phyloP scores from a whole-genome alignment of 2,113 vertebrate genomes.

The Micromys minutus region DNA sequence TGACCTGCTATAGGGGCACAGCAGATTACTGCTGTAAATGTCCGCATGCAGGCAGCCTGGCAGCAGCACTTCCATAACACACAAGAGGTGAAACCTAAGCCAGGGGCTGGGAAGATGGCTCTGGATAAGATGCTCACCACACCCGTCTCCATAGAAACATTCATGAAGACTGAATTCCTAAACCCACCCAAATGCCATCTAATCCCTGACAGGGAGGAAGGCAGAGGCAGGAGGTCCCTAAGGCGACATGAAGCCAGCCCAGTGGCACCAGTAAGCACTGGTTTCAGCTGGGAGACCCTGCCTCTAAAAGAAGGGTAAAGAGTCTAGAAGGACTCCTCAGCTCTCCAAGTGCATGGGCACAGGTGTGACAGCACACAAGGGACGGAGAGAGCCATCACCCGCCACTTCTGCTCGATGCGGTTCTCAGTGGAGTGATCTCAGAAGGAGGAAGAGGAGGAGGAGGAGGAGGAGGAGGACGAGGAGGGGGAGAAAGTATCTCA shows the following conservation, averaged over 20 bases:
- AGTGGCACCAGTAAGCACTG: neutral
- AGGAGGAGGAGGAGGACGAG: too few species aligned
- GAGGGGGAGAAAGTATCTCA: neutral
- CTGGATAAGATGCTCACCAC: neutral
- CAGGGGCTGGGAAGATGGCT: neutral
- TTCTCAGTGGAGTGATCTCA: neutral
- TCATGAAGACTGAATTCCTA: neutral
- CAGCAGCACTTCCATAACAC: rapidly evolving
- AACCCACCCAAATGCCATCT: neutral
- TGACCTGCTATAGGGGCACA: neutral
- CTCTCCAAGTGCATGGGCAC: neutral
- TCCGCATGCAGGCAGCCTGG: neutral
- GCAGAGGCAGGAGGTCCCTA: neutral
- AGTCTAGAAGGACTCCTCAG: neutral
- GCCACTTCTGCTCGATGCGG: neutral
- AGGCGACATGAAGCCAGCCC: neutral
- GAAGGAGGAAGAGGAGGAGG: neutral
- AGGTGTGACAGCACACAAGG: neutral
- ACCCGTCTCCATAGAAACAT: neutral
- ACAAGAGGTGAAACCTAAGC: neutral
- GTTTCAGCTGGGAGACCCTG: neutral
- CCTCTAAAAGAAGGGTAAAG: neutral
- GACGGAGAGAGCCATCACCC: neutral
- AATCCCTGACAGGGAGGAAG: neutral
- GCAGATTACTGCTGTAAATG: neutral